Conservation (phyloP, 2,888 invertebrate species). For the Scaptomyza polygonia region DNA sequence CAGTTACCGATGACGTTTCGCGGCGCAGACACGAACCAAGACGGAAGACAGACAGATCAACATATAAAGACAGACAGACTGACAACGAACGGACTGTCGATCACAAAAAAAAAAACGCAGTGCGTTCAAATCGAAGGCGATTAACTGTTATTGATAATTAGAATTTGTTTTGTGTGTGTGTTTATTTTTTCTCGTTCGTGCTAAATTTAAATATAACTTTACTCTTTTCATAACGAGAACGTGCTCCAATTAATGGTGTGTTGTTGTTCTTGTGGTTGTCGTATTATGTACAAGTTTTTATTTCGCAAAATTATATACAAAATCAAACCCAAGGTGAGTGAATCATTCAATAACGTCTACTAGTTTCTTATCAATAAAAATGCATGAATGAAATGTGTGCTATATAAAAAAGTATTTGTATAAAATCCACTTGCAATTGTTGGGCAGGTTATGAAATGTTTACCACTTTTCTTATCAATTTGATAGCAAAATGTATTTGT, state of each 20-base stretch:
- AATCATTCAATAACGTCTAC: slow-evolving; percentile 15
- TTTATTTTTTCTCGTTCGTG: slow-evolving; percentile 37
- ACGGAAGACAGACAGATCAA: slow-evolving; percentile 14
- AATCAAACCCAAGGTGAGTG: slow-evolving; percentile 66
- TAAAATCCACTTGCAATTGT: slow-evolving; percentile 23
- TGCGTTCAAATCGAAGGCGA: slow-evolving; percentile 32
- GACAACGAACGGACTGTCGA: slow-evolving; percentile 11
- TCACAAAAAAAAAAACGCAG: slow-evolving; percentile 25
- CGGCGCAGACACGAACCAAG: slow-evolving; percentile 39
- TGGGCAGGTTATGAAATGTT: slow-evolving; percentile 44
- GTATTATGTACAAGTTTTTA: slow-evolving; percentile 63
- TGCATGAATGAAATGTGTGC: slow-evolving; percentile 20
- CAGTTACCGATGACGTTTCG: slow-evolving; percentile 74
- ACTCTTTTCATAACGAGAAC: slow-evolving; percentile 23
- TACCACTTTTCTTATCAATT: slow-evolving; percentile 11
- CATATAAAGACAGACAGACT: neutral
- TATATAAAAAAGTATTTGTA: neutral
- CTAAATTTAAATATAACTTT: slow-evolving; percentile 22
- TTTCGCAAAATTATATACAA: slow-evolving; percentile 64
- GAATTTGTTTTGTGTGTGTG: slow-evolving; percentile 2
- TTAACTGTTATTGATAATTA: slow-evolving; percentile 29
- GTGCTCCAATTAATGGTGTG: slow-evolving; percentile 29
- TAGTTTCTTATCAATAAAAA: slow-evolving; percentile 32
- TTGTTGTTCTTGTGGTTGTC: slow-evolving; percentile 21
- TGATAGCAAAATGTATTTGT: neutral